A percentile compares a stretch with the other conserved stretches of the same genome.
Conservation (phyloP, 1,140 invertebrate genomes). For the Apis laboriosa region DNA sequence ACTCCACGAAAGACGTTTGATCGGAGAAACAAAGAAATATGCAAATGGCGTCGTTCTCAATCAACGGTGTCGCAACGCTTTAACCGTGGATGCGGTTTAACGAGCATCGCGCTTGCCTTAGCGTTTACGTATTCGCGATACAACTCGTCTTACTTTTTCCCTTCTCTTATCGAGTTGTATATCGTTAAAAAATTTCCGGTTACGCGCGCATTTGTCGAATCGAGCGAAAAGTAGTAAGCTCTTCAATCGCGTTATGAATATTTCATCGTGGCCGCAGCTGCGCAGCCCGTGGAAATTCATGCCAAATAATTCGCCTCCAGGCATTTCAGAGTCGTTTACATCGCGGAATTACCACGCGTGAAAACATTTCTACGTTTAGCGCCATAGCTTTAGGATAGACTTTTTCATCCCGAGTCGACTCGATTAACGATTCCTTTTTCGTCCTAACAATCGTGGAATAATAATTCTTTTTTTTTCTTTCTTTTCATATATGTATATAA, state of each 20-base stretch:
- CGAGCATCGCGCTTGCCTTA: not conserved
- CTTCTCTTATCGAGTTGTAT: constrained; percentile 3
- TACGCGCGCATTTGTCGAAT: constrained; percentile 29
- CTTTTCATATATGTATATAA: too few relatives aligned
- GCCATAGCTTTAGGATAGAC: not conserved
- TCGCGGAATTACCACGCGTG: constrained; percentile 3
- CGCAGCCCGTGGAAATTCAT: constrained; percentile 29
- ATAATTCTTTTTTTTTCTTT: too few relatives aligned
- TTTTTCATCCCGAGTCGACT: not conserved
- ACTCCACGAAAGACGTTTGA: not conserved
- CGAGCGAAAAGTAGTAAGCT: constrained; percentile 25
- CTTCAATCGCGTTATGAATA: constrained; percentile 54
- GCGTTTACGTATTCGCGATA: constrained; percentile 10
- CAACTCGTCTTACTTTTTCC: not conserved
- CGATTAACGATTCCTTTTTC: not conserved
- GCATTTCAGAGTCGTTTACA: constrained; percentile 16
- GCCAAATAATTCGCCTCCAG: constrained; percentile 26
- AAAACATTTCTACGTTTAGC: not conserved
- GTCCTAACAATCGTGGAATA: not conserved
- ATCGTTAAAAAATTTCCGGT: constrained; percentile 27
- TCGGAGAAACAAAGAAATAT: constrained; percentile 17
- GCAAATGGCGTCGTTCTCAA: constrained; percentile 3
- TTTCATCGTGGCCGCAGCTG: constrained; percentile 32
- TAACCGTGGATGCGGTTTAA: not conserved
- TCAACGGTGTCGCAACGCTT: not conserved